A percentile compares a stretch with the other conserved stretches of the same genome.
Evolutionary conservation across 1,140 invertebrate genomes (phyloP).

Genomic region (Camponotus vicinus): DNA sequence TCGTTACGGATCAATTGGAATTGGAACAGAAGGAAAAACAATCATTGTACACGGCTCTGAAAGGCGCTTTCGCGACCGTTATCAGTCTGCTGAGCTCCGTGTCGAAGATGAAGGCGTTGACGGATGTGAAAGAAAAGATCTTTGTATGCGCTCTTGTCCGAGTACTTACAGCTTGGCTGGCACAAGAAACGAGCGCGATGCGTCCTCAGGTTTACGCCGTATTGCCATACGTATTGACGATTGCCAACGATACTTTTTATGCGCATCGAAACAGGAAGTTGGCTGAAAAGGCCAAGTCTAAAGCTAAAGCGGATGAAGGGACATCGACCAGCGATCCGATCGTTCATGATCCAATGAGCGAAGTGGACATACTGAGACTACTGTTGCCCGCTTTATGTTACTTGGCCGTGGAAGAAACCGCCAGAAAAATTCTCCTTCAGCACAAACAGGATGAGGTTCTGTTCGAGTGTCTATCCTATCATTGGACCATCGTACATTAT

Average conservation of each 20-base stretch:
- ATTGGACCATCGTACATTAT: constrained; percentile 95
- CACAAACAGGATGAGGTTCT: constrained; percentile 93
- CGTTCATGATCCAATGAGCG: constrained; percentile 88
- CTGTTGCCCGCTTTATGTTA: constrained; percentile 96
- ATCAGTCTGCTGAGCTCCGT: constrained; percentile 91
- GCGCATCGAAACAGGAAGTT: constrained; percentile 88
- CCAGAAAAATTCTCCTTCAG: constrained; percentile 93
- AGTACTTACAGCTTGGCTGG: constrained; percentile 94
- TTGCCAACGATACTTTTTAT: constrained; percentile 94
- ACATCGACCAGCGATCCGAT: constrained; percentile 75
- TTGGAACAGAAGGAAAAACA: constrained; percentile 96
- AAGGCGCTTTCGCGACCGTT: constrained; percentile 95
- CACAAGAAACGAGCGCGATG: constrained; percentile 96
- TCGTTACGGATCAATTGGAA: constrained; percentile 93
- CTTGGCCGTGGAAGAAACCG: constrained; percentile 95
- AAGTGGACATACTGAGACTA: constrained; percentile 91
- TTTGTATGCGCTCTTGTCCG: constrained; percentile 94
- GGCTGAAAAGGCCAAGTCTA: constrained; percentile 89
- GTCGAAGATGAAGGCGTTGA: constrained; percentile 90
- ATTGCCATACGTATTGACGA: constrained; percentile 91
- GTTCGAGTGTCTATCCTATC: constrained; percentile 92
- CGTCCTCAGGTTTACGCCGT: constrained; percentile 93
- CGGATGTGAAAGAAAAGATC: constrained; percentile 89
- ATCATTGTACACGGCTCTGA: constrained; percentile 95
- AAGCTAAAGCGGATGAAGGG: constrained; percentile 86